These are phyloP conservation scores for Ctenodactylus gundi DNA, from an alignment of 2,113 vertebrate genomes.

Conservation along the genomic window DNA sequence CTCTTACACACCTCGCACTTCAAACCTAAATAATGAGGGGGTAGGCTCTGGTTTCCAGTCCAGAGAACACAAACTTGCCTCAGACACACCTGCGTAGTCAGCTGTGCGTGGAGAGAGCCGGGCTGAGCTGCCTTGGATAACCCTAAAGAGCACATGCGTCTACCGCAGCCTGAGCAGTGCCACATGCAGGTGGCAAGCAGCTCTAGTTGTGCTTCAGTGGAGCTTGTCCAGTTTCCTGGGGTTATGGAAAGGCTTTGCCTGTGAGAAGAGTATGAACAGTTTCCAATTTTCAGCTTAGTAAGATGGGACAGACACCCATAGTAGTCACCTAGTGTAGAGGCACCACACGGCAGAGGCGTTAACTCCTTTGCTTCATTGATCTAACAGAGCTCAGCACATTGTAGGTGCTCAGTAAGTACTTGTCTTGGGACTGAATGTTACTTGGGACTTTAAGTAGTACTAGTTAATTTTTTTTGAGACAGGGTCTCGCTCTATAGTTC, in stretches of 20 bases:
- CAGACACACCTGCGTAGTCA: background rate
- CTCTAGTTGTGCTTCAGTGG: background rate
- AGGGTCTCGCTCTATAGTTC: no score
- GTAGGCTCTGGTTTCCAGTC: slow-evolving; percentile 46
- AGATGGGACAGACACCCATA: background rate
- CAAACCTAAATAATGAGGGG: slow-evolving; percentile 60
- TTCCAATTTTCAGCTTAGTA: background rate
- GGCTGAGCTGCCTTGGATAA: background rate
- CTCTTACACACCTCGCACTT: slow-evolving; percentile 44
- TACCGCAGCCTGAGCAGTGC: background rate
- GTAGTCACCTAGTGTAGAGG: background rate
- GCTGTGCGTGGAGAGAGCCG: background rate
- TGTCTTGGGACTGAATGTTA: background rate
- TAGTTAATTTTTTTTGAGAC: background rate
- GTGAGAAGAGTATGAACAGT: background rate
- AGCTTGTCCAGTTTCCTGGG: background rate
- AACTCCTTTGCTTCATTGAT: background rate
- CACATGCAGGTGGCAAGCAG: background rate
- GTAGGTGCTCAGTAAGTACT: background rate
- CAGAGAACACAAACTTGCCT: background rate
- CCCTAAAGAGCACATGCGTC: background rate
- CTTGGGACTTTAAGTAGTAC: background rate
- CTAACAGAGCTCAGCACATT: background rate
- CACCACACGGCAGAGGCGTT: background rate
- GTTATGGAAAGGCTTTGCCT: background rate